A percentile compares a stretch with the other conserved stretches of the same genome.
These are phyloP conservation scores for Siniperca knerii DNA, from an alignment of 2,113 vertebrate genomes.

Conservation along the genomic window DNA sequence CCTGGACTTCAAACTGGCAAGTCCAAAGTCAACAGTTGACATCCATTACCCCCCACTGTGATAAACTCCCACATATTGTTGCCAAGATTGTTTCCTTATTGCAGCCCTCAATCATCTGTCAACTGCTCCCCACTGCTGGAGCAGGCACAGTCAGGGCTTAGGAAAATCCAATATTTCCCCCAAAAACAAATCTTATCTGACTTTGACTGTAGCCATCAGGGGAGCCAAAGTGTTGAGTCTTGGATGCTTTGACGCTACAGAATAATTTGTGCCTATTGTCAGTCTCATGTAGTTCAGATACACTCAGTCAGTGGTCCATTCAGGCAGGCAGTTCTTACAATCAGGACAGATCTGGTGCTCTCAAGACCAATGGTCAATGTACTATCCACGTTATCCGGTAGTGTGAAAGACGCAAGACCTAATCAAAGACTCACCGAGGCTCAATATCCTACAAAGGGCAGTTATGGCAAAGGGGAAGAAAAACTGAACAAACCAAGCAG, in stretches of 20 bases:
- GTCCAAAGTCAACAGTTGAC: slow-evolving; percentile 55
- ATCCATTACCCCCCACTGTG: slow-evolving; percentile 30
- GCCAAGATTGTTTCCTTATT: slow-evolving; percentile 47
- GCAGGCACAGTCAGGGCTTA: not conserved
- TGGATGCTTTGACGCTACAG: slow-evolving; percentile 7
- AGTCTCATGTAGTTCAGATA: slow-evolving; percentile 6
- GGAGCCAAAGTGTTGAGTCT: slow-evolving; percentile 9
- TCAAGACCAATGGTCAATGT: not conserved
- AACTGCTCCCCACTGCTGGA: slow-evolving; percentile 18
- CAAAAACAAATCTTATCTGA: slow-evolving; percentile 14
- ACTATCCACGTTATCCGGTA: not conserved
- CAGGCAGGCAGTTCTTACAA: not conserved
- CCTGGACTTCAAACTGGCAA: slow-evolving; percentile 48
- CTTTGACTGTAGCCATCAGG: slow-evolving; percentile 12
- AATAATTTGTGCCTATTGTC: slow-evolving; percentile 3
- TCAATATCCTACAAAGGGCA: not conserved
- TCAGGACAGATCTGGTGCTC: slow-evolving; percentile 2
- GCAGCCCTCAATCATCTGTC: slow-evolving; percentile 31
- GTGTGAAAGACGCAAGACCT: slow-evolving; percentile 2
- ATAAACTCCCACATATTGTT: slow-evolving; percentile 38
- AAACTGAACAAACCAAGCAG: slow-evolving; percentile 14
- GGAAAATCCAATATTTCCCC: slow-evolving; percentile 14
- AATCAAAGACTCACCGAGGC: slow-evolving; percentile 16
- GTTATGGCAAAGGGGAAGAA: not conserved
- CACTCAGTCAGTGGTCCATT: slow-evolving; percentile 3